Evolutionary conservation across 92 coral and sea anemone genomes (phyloP), one percentile per base, ranked within the genome.

Genomic region (Umimayanthus kanabou): DNA sequence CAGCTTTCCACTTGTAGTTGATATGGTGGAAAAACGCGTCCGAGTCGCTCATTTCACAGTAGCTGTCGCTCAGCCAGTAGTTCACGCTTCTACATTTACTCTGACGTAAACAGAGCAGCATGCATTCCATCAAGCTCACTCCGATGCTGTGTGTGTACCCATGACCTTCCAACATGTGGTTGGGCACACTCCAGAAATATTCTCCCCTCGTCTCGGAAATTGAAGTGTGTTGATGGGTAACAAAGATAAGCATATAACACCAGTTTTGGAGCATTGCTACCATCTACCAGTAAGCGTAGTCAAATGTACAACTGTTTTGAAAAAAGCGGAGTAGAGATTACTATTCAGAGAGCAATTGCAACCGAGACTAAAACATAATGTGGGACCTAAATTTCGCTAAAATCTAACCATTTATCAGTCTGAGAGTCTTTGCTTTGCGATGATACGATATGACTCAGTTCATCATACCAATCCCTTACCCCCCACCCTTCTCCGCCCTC

Each of bases 101-200:
- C 4, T 75, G 47, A 75, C 79, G 79, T 18, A 75, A 5, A 39
- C 79, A 75, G 26, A 75, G 25, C 79, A 75, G 50, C 53, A 75
- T 50, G 9, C 79, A 75, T 10, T 75, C 79, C 1, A 11, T 75
- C 25, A 75, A 75, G 29, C 13, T 43, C 79, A 75, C n/a, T 39
- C 79, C 79, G 8, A 20, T 20, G 42, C 23, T 4, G 9, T 33
- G 23, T 42, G 4, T 75, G 49, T 20, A 75, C 22, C 53, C 45
- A 6, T 75, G 79, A 39, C 79, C 79, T 39, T 75, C 25, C 25
- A 75, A 43, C 47, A 43, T 33, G 79, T 75, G 79, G 79, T 75
- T 43, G 0, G 79, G 79, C 0, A 75, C 47, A 37, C 79, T 75
- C 79, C 47, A 75, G 53, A 37, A 75, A 75, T 75, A 75, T 39